Evolutionary conservation across 2,888 invertebrate genomes (phyloP).

Genomic region (Spicauda simplicius): DNA sequence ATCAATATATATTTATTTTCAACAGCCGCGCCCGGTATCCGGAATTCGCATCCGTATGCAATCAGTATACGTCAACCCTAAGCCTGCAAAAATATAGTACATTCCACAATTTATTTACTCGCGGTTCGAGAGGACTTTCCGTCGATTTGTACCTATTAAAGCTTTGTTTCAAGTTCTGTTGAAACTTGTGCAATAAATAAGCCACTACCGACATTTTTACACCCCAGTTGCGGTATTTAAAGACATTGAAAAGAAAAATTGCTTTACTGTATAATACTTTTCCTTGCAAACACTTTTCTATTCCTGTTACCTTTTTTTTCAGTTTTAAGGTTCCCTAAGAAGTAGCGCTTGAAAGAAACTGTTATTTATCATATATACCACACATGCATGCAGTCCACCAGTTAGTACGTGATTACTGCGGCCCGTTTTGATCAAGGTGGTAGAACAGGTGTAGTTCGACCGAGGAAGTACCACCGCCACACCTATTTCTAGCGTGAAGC

Average conservation of each 20-base stretch:
- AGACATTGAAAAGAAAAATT: conserved; percentile 32
- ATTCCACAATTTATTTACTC: conserved; percentile 33
- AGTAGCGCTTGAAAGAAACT: no score
- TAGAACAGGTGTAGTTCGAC: no score
- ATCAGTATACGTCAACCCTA: not conserved
- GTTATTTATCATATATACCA: no score
- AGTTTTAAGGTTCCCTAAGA: no score
- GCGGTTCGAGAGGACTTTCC: conserved; percentile 20
- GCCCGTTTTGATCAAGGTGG: no score
- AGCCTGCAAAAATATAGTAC: conserved; percentile 24
- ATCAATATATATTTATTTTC: not conserved
- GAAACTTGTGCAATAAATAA: conserved; percentile 35
- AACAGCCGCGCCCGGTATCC: not conserved
- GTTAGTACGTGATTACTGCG: no score
- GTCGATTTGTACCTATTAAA: conserved; percentile 37
- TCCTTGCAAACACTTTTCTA: no score
- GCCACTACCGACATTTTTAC: conserved; percentile 36
- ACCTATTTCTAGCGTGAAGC: no score
- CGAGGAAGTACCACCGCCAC: no score
- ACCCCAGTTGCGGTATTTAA: conserved; percentile 35
- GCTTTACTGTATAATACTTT: no score
- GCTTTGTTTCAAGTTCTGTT: conserved; percentile 31
- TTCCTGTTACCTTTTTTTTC: no score
- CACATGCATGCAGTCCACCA: no score
- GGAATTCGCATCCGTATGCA: not conserved